Evolutionary conservation across 2,113 vertebrate genomes (phyloP).

Genomic region (Herpetotheres cachinnans): DNA sequence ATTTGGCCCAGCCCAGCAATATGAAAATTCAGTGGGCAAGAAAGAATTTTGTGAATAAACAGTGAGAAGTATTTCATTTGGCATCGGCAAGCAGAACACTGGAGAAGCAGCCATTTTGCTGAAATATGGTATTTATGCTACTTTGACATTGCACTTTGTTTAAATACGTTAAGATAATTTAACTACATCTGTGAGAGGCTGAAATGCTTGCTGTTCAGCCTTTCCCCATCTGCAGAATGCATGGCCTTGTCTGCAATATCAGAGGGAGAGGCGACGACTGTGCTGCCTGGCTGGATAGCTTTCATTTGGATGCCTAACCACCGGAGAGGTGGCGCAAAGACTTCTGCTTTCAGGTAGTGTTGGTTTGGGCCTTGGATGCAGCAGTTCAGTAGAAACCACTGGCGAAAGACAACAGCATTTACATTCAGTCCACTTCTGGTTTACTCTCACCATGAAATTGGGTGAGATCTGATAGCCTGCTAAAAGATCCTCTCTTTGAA

Average conservation of each 20-base stretch:
- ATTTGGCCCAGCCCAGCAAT: slow-evolving; percentile 14
- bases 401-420: not conserved
- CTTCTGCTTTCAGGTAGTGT: not conserved
- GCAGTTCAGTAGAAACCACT: not conserved
- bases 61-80: slow-evolving; percentile 55
- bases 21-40: slow-evolving; percentile 48
- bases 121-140: slow-evolving; percentile 55
- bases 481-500: not conserved
- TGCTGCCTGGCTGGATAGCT: not conserved
- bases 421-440: not conserved
- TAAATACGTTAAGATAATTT: slow-evolving; percentile 53
- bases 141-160: slow-evolving; percentile 42
- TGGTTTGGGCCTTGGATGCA: not conserved
- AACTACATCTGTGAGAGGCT: slow-evolving; percentile 22
- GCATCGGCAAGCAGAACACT: not conserved
- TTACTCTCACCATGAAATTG: not conserved
- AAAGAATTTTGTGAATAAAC: slow-evolving; percentile 59
- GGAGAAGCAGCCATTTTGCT: slow-evolving; percentile 36
- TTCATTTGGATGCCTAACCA: not conserved
- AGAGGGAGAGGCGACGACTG: not conserved
- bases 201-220: not conserved
- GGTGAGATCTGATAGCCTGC: not conserved
- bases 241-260: not conserved
- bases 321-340: not conserved
- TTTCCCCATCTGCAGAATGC: not conserved